phyloP scores from a whole-genome alignment of 2,797 vertebrate species.

The Nyctalus aviator region DNA sequence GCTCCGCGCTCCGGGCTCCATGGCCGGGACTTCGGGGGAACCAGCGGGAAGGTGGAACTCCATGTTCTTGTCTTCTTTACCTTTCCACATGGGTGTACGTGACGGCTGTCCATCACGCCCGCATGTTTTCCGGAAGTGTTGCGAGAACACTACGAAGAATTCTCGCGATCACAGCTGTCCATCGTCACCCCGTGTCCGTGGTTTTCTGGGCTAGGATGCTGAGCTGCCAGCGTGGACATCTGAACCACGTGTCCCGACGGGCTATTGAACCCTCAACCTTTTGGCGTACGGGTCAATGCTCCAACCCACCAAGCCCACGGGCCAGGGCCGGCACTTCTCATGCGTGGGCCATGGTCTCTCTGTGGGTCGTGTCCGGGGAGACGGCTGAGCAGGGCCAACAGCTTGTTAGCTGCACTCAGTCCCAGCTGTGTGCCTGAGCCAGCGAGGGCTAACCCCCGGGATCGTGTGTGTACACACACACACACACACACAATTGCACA shows the following conservation, averaged over 20 bases:
- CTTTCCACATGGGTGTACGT: neutral
- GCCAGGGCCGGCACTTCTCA: no score
- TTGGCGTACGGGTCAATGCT: no score
- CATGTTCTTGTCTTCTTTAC: neutral
- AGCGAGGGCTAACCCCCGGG: fast-evolving
- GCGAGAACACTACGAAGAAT: neutral
- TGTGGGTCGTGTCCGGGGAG: neutral
- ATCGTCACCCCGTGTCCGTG: no score
- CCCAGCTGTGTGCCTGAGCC: fast-evolving
- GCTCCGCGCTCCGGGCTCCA: neutral
- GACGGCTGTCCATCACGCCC: no score
- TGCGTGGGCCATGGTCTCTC: no score
- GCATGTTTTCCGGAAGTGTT: neutral
- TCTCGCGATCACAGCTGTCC: fast-evolving
- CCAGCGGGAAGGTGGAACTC: neutral
- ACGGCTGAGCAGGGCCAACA: neutral
- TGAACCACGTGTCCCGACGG: no score
- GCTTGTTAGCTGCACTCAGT: no score
- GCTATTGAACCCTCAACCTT: no score
- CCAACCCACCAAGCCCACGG: no score
- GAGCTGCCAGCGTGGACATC: no score
- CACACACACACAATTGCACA: neutral
- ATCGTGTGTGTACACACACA: neutral
- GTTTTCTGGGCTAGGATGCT: neutral
- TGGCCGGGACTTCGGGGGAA: neutral